These are phyloP conservation scores for Thunnus maccoyii DNA, from an alignment of 2,113 vertebrate genomes.

Conservation along the genomic window DNA sequence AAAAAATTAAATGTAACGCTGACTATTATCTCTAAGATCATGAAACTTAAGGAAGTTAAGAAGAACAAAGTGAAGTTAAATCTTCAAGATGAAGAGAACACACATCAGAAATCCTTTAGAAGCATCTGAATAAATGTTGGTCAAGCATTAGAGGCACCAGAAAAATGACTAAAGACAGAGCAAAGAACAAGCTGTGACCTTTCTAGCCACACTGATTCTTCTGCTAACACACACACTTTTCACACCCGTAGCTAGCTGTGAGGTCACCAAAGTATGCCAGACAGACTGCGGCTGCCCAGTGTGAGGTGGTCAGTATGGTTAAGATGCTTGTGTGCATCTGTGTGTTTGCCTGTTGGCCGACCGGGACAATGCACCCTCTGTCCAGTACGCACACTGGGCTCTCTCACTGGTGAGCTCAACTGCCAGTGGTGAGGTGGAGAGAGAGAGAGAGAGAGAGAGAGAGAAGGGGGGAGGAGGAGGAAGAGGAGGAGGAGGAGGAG, in stretches of 20 bases:
- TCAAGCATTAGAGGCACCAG: not conserved
- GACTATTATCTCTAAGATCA: not conserved
- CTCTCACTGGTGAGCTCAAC: slow-evolving; percentile 63
- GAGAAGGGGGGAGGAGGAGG: slow-evolving; percentile 3
- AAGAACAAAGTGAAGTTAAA: not conserved
- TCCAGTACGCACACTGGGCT: slow-evolving; percentile 67
- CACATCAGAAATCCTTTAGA: not conserved
- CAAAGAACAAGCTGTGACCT: slow-evolving; percentile 37
- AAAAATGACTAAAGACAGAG: slow-evolving; percentile 15
- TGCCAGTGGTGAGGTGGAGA: slow-evolving; percentile 26
- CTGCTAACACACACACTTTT: slow-evolving; percentile 3
- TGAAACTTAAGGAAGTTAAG: too few species aligned
- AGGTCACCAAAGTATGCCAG: slow-evolving; percentile 52
- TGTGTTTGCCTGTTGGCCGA: slow-evolving; percentile 21
- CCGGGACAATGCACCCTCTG: slow-evolving; percentile 72
- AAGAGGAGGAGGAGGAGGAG: slow-evolving; percentile 2
- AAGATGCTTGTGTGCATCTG: slow-evolving; percentile 44
- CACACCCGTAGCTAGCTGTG: slow-evolving; percentile 51
- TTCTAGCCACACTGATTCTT: slow-evolving; percentile 8
- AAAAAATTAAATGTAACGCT: not conserved
- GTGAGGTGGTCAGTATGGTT: slow-evolving; percentile 39
- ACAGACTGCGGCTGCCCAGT: slow-evolving; percentile 41
- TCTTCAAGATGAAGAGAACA: not conserved
- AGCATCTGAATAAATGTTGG: not conserved
- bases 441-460: slow-evolving; percentile 22